Base-by-base conservation (phyloP, 1,140 invertebrate species). In the Linepithema humile region DNA sequence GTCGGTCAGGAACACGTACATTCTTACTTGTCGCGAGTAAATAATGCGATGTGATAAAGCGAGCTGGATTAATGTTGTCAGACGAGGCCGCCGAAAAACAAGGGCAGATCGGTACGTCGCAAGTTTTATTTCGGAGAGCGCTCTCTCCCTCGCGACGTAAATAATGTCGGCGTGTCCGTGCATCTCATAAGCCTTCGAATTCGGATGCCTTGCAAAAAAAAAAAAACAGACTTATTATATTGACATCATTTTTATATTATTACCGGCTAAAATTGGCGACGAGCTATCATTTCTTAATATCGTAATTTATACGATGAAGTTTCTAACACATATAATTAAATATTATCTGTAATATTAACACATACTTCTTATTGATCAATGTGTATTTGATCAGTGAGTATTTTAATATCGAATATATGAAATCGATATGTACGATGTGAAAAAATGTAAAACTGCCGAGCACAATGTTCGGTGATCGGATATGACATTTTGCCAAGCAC, bases 191-290 rank as follows among this genome's bases (percentile, higher is more conserved):
- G n/a, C 67, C 43, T 43, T 9, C 43, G 43, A 2, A 15, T 45
- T 45, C 3, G 29, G 65, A 32, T 69, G 62, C 55, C 62, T 87
- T 55, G 45, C 55, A n/a, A n/a, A 59, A 45, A 45, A 10, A 53
- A 9, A 12, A 55, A 77, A 50, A 29, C 77, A 35, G 73, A 62
- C 82, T 83, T 90, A 86, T 88, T 82, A 88, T 89, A 86, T 88
- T 64, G 86, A 69, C 77, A 50, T 70, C 75, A 83, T 90, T 86
- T 84, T 53, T 70, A 48, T 59, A 70, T 88, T 86, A 86, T 89
- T 86, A 84, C 55, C 60, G 32, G 55, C 48, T 32, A 89, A 86
- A 60, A 82, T 75, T 55, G 75, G 4, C 17, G 60, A 65, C 50
- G 32, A n/a, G 15, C 17, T 12, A 50, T 2, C 60, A 7, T 69